Base-by-base conservation (phyloP, 2,797 vertebrate genomes). In the Micromesistius poutassou region DNA sequence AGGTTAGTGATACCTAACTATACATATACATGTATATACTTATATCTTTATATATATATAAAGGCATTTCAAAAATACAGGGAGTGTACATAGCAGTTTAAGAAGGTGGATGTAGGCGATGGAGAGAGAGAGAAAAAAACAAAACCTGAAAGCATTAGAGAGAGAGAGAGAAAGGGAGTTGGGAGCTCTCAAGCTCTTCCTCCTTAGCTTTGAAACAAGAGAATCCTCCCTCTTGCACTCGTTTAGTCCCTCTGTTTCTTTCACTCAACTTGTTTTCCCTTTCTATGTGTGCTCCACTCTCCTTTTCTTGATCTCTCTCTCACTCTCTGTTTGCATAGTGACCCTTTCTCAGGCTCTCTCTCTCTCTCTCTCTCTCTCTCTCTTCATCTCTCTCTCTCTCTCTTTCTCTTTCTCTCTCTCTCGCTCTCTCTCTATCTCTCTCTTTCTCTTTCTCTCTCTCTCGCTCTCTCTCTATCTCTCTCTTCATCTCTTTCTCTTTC, bases 381-480 rank as follows among this genome's bases (percentile, higher is more conserved):
- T 9, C 36, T 74, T 2, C 30, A 12, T 74, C 38, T 30, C 19
- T 22, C 50, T 55, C 22, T 55, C 19, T 55, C 22, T 55, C 7
- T 4, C 50, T 55, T 22, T n/a, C 50, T 62, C 22, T 62, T 7
- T 62, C 19, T n/a, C 50, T 62, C 22, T 62, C 50, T n/a, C 71
- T 72, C 31, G 36, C 31, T 22, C 71, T 30, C 28, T 71, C 38
- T 22, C 46, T 13, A 31, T 5, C 66, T 70, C 25, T 66, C 62
- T n/a, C 62, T 66, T 28, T 71, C 68, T 13, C 68, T 71, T 2
- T 71, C 68, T 30, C 86, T 84, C 82, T 79, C 81, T 76, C 83
- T 80, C 79, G 77, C 84, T 81, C 78, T 30, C 68, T 71, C 86
- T 83, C 81, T 79, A 81, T 77, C 83, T 80, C 79, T 79, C 84